Evolutionary conservation across 2,113 vertebrate genomes (phyloP).

Genomic region (Australoheros scitulus): DNA sequence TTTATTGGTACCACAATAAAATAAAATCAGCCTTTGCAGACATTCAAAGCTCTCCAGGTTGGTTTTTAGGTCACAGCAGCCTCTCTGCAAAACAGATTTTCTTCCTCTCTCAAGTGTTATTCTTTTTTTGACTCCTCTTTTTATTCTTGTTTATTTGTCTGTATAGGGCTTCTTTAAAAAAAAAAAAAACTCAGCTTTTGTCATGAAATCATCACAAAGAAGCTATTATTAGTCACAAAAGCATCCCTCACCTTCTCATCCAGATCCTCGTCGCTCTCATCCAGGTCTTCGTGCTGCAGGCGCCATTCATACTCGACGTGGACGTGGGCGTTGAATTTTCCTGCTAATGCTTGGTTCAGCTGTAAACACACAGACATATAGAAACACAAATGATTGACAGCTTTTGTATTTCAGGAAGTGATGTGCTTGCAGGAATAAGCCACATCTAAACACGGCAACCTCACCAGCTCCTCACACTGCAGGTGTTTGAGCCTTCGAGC

Average conservation of each 20-base stretch:
- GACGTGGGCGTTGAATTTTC: slow-evolving; percentile 95
- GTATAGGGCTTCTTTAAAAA: neutral
- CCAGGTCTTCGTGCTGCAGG: slow-evolving; percentile 93
- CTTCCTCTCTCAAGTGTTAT: neutral
- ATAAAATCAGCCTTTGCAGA: neutral
- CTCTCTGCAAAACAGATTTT: neutral
- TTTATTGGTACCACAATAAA: neutral
- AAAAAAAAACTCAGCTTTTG: neutral
- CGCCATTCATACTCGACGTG: slow-evolving; percentile 99
- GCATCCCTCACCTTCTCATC: slow-evolving; percentile 88
- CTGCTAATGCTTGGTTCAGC: slow-evolving; percentile 92
- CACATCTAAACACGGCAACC: slow-evolving; percentile 35
- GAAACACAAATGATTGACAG: neutral
- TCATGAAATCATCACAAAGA: neutral
- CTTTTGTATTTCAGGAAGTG: neutral
- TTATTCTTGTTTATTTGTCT: neutral
- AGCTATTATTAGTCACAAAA: neutral
- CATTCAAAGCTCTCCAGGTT: neutral
- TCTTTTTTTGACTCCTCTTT: neutral
- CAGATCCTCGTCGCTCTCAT: slow-evolving; percentile 96
- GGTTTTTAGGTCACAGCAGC: neutral
- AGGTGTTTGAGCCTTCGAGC: slow-evolving; percentile 91
- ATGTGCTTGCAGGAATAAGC: neutral
- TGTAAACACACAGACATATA: slow-evolving; percentile 56
- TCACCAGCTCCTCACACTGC: slow-evolving; percentile 97